phyloP scores from a whole-genome alignment of 2,113 vertebrate genomes.

The Oenanthe oenanthe region DNA sequence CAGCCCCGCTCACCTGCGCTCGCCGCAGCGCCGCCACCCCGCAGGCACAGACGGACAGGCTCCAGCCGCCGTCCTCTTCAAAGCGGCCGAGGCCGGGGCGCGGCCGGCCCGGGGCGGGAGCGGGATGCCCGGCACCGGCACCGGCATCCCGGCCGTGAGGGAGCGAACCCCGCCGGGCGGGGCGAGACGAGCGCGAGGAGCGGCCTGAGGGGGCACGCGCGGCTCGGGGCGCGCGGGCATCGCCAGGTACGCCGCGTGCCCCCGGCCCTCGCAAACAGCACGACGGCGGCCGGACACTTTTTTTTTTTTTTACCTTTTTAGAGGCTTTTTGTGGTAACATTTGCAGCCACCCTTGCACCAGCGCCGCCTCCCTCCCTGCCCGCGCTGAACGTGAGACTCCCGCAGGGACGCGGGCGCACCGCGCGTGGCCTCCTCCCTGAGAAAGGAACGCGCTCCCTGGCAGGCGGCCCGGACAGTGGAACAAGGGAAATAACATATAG shows the following conservation, averaged over 20 bases:
- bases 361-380: not conserved
- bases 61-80: not conserved
- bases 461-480: too few relatives aligned
- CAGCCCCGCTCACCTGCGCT: not conserved
- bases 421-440: not conserved
- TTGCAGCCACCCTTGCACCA: not conserved
- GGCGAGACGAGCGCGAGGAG: not conserved
- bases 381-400: not conserved
- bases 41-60: not conserved
- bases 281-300: accelerated
- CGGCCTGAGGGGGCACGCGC: not conserved
- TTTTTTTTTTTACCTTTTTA: not conserved
- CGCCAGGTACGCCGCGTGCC: not conserved
- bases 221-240: not conserved
- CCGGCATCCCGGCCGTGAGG: not conserved
- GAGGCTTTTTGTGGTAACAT: not conserved
- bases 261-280: too few relatives aligned
- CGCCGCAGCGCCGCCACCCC: not conserved
- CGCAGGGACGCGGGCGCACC: not conserved
- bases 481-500: too few relatives aligned
- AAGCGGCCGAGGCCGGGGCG: not conserved
- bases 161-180: not conserved
- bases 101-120: not conserved
- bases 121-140: not conserved
- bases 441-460: not conserved